Conservation (phyloP, 2,888 invertebrate genomes). For the Diplazon laetatorius region DNA sequence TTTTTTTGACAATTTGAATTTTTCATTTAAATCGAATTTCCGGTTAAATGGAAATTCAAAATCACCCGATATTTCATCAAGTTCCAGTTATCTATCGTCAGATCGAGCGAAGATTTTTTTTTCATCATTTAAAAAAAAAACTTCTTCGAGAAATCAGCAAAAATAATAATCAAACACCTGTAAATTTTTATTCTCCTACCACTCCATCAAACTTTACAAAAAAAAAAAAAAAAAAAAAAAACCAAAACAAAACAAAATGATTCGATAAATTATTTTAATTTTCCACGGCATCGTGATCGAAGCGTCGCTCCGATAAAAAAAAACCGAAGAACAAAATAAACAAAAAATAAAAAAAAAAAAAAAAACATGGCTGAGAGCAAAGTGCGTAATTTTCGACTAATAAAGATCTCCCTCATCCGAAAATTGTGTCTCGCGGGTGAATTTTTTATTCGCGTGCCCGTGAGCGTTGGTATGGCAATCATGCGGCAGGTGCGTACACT, state of each 20-base stretch:
- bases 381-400: slow-evolving; percentile 53
- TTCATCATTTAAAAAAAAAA: too few species aligned
- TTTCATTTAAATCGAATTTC: too few species aligned
- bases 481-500: slow-evolving; percentile 50
- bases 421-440: slow-evolving; percentile 23
- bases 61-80: too few species aligned
- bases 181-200: too few species aligned
- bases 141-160: too few species aligned
- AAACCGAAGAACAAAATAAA: too few species aligned
- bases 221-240: not conserved
- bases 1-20: too few species aligned
- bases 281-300: not conserved
- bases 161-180: too few species aligned
- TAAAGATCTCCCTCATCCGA: slow-evolving; percentile 57
- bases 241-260: not conserved
- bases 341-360: not conserved
- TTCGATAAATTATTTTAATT: not conserved
- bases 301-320: not conserved
- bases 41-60: too few species aligned
- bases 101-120: too few species aligned
- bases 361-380: slow-evolving; percentile 35
- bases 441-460: slow-evolving; percentile 52
- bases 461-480: slow-evolving; percentile 24
- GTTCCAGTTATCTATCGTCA: too few species aligned
- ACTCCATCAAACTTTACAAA: too few species aligned